Base-by-base conservation (phyloP, 2,888 invertebrate genomes). In the Pediacus dermestoides region DNA sequence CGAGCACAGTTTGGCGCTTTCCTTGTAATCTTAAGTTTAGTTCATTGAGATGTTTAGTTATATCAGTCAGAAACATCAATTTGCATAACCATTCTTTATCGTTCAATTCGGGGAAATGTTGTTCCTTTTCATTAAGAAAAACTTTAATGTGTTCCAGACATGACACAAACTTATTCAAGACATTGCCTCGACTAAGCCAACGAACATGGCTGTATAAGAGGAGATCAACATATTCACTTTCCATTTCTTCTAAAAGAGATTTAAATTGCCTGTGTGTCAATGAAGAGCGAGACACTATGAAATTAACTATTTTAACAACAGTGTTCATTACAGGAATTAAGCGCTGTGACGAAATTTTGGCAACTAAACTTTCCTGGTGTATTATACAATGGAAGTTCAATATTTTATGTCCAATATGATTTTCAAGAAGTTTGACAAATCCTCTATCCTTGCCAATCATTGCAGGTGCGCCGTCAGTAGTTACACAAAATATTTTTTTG, bases 21-120 rank as follows among this genome's bases (percentile, higher is more conserved):
- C 32, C 32, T 38, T 38, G 38, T 33, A 38, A 25, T 30, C 14
- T 38, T 32, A 38, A 33, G 23, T 38, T 38, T 38, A 38, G 25
- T 38, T 38, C 33, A 25, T 25, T 33, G 30, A 30, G 30, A 30
- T 33, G 30, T 11, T 32, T 32, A 27, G 30, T 30, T 21, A 37
- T 32, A 32, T 37, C 37, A 33, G 30, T 16, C 13, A 37, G 37
- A 27, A 37, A 37, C 28, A 30, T 35, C 37, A 37, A 37, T 14
- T 37, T 32, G 16, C 30, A 37, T 16, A 37, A 27, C 37, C 37
- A 37, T 7, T 33, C 23, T 28, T 28, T 25, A 23, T 33, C 23
- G 3, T 33, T 4, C 23, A 31, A 18, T 31, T 32, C 28, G 9
- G 35, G 28, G 15, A 28, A 32, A 28, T 26, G 14, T 30, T 30